phyloP scores from a whole-genome alignment of 2,797 vertebrate species.

The Catostomus latipinnis region DNA sequence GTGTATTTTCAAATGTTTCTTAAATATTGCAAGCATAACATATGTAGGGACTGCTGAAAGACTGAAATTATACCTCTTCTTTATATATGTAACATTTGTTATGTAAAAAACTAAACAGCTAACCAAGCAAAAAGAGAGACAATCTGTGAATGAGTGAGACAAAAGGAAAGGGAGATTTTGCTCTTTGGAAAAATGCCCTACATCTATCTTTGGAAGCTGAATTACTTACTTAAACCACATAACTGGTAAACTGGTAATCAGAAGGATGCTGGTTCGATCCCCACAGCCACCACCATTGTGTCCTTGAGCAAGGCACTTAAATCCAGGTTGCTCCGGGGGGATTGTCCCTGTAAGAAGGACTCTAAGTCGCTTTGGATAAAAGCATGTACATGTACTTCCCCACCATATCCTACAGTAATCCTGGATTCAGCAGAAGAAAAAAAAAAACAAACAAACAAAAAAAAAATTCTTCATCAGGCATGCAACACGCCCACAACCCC shows the following conservation, averaged over 20 bases:
- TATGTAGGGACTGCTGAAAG: background rate
- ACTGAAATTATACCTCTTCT: background rate
- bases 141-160: background rate
- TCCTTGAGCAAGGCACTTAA: too few relatives aligned
- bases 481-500: slow-evolving; percentile 2
- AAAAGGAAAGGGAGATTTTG: slow-evolving; percentile 8
- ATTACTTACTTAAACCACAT: background rate
- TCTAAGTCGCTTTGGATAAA: too few relatives aligned
- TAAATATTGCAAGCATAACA: too few relatives aligned
- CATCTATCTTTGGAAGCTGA: background rate
- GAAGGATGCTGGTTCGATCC: too few relatives aligned
- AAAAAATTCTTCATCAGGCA: slow-evolving; percentile 7
- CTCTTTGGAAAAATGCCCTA: background rate
- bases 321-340: too few relatives aligned
- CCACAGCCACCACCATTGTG: too few relatives aligned
- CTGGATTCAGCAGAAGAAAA: background rate
- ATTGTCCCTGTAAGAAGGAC: too few relatives aligned
- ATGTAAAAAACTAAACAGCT: slow-evolving; percentile 9
- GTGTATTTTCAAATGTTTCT: too few relatives aligned
- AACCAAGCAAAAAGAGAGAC: background rate
- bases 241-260: too few relatives aligned
- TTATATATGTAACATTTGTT: background rate
- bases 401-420: slow-evolving; percentile 13
- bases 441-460: too few relatives aligned
- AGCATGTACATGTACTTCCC: background rate